These are phyloP conservation scores for Opisthograptis luteolata DNA, from an alignment of 2,888 invertebrate species.

Conservation along the genomic window DNA sequence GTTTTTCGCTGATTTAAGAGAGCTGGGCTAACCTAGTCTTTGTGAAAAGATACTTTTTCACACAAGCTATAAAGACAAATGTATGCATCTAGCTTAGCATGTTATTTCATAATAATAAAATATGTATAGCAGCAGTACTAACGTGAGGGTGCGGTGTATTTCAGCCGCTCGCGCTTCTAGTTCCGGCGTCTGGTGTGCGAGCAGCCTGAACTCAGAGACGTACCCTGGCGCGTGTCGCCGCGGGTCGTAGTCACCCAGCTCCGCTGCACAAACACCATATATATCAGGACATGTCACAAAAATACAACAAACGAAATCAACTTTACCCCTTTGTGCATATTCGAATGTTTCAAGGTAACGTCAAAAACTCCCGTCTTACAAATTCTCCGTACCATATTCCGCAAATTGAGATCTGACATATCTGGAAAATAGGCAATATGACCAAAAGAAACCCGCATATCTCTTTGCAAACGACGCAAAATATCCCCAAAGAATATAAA, in stretches of 20 bases:
- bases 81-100: too few species aligned
- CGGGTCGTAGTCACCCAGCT: slow-evolving; percentile 97
- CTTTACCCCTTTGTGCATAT: slow-evolving; percentile 26
- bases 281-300: slow-evolving; percentile 21
- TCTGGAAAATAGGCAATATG: slow-evolving; percentile 21
- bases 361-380: slow-evolving; percentile 22
- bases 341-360: slow-evolving; percentile 19
- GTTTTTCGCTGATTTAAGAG: too few species aligned
- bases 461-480: slow-evolving; percentile 19
- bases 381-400: slow-evolving; percentile 17
- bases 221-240: slow-evolving; percentile 95
- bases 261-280: slow-evolving; percentile 85
- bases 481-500: slow-evolving; percentile 27
- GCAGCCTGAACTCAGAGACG: slow-evolving; percentile 96
- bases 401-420: slow-evolving; percentile 17
- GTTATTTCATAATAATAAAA: neutral
- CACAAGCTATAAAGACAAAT: too few species aligned
- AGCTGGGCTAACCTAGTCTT: too few species aligned
- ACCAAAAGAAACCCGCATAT: slow-evolving; percentile 26
- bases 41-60: too few species aligned
- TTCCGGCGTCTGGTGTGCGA: slow-evolving; percentile 96
- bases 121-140: slow-evolving; percentile 63
- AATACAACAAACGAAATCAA: slow-evolving; percentile 23
- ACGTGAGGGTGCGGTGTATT: slow-evolving; percentile 94
- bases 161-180: slow-evolving; percentile 94